Evolutionary conservation across 1,140 invertebrate species (phyloP).

Genomic region (Drosophila melanica): DNA sequence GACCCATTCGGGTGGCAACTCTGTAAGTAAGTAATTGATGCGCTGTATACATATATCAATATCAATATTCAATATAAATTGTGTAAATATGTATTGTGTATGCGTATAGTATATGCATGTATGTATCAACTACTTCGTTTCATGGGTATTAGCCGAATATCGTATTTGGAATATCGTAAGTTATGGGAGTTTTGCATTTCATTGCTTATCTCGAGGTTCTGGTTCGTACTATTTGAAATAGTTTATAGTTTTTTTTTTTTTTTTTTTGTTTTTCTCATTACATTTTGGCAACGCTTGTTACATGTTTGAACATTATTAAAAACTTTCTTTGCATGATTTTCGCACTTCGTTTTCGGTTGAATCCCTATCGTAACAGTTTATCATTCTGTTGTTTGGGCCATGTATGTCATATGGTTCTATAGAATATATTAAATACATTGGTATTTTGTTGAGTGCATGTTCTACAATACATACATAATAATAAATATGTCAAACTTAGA

Average conservation of each 20-base stretch:
- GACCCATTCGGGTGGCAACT: slow-evolving; percentile 1
- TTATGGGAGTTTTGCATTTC: slow-evolving; percentile 37
- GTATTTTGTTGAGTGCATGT: slow-evolving; percentile 1
- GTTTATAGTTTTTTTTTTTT: slow-evolving; percentile 14
- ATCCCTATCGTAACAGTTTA: slow-evolving; percentile 25
- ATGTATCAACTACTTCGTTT: slow-evolving; percentile 17
- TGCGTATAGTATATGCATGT: slow-evolving; percentile 2
- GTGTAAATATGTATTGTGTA: not conserved
- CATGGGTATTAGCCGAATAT: slow-evolving; percentile 34
- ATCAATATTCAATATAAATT: slow-evolving; percentile 20
- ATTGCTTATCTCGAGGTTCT: slow-evolving; percentile 49
- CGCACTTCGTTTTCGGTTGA: slow-evolving; percentile 54
- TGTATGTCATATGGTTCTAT: slow-evolving; percentile 14
- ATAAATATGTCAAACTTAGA: slow-evolving; percentile 45
- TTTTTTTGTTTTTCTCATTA: slow-evolving; percentile 39
- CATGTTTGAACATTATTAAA: slow-evolving; percentile 52
- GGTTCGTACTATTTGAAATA: slow-evolving; percentile 59
- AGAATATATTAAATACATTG: slow-evolving; percentile 14
- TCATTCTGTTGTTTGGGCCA: slow-evolving; percentile 1
- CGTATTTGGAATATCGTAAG: slow-evolving; percentile 48
- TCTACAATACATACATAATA: slow-evolving; percentile 1
- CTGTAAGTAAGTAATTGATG: slow-evolving; percentile 45
- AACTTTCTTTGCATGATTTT: slow-evolving; percentile 51
- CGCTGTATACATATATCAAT: slow-evolving; percentile 36
- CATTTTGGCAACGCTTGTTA: slow-evolving; percentile 78